Conservation (phyloP, 2,113 vertebrate species). For the Salvelinus sp. region DNA sequence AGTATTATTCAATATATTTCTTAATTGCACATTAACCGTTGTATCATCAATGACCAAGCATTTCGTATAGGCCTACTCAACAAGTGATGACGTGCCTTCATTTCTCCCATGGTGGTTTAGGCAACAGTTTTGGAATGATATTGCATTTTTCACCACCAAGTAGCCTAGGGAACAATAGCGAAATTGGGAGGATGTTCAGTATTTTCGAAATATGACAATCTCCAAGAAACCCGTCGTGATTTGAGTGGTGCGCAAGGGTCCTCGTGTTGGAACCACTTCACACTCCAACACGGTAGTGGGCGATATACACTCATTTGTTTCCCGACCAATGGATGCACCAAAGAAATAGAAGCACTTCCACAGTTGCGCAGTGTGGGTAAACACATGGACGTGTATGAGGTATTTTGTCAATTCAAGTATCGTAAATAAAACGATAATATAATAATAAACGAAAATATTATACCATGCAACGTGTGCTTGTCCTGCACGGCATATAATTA, state of each 20-base stretch:
- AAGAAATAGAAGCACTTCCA: slow-evolving; percentile 48
- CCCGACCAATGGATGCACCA: background rate
- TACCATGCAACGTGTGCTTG: background rate
- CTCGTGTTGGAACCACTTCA: background rate
- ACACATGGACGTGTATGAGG: slow-evolving; percentile 41
- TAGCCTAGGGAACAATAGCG: too few relatives aligned
- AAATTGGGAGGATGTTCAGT: too few relatives aligned
- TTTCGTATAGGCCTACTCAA: background rate
- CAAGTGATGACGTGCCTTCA: background rate
- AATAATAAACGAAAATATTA: too few relatives aligned
- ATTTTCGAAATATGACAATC: too few relatives aligned
- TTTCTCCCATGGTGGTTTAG: background rate
- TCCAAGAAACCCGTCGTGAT: too few relatives aligned
- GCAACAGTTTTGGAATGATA: too few relatives aligned
- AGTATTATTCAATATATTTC: background rate
- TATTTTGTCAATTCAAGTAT: slow-evolving; percentile 26
- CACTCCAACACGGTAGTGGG: slow-evolving; percentile 36
- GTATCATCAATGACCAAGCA: background rate
- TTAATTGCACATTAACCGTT: background rate
- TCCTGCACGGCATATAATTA: background rate
- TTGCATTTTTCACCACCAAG: too few relatives aligned
- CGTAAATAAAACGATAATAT: background rate
- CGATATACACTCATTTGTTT: background rate
- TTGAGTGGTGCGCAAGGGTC: background rate
- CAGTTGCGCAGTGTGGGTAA: slow-evolving; percentile 20